These are phyloP conservation scores for Phocoena sinus DNA, from an alignment of 2,113 vertebrate species.

Conservation along the genomic window DNA sequence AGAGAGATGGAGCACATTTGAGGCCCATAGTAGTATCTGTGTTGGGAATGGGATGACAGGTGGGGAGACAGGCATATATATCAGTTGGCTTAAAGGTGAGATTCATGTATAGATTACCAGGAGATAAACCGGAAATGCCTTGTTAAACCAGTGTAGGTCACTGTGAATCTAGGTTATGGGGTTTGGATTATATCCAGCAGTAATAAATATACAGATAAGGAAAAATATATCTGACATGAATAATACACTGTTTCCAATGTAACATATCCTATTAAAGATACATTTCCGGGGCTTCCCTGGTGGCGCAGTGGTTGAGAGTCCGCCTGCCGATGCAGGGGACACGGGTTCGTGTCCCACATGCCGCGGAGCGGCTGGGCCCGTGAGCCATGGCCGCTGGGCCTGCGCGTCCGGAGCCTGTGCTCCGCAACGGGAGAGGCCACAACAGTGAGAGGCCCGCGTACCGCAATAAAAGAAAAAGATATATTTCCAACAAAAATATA, in stretches of 20 bases:
- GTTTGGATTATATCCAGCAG: not conserved
- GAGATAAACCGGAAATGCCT: not conserved
- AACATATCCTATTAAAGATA: not conserved
- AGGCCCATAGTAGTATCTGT: not conserved
- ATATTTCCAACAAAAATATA: not conserved
- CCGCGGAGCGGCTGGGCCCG: too few species aligned
- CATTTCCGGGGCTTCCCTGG: too few species aligned
- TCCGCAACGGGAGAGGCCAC: too few species aligned
- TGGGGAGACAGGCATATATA: not conserved
- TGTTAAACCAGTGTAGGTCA: not conserved
- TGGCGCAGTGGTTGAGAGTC: too few species aligned
- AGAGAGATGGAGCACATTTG: not conserved
- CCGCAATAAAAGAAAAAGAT: too few species aligned
- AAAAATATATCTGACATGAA: not conserved
- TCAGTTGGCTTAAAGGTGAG: not conserved
- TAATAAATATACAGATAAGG: not conserved
- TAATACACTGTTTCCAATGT: not conserved
- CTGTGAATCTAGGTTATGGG: not conserved
- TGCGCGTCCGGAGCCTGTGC: too few species aligned
- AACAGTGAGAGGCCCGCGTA: too few species aligned
- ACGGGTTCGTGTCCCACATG: too few species aligned
- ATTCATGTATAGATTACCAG: not conserved
- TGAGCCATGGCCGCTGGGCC: too few species aligned
- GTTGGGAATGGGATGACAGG: not conserved
- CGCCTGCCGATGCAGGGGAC: too few species aligned